Conservation (phyloP, 23 tunicate species). For the Clavelina lepadiformis region DNA sequence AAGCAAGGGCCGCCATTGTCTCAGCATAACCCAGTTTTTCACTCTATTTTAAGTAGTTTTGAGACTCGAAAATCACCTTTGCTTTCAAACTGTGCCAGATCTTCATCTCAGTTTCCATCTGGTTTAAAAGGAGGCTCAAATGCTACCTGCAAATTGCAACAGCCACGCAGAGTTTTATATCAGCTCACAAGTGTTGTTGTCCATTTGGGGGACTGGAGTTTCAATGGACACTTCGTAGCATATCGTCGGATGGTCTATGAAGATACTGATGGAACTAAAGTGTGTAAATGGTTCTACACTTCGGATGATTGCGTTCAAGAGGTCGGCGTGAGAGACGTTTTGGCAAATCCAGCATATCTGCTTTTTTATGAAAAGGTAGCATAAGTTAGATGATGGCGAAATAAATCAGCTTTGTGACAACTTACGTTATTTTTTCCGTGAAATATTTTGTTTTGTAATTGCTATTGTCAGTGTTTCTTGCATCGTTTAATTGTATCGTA, state of each 20-base stretch:
- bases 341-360: slow-evolving; percentile 65
- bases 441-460: no score
- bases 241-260: slow-evolving; percentile 23
- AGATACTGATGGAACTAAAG: slow-evolving; percentile 7
- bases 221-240: slow-evolving; percentile 71
- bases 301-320: slow-evolving; percentile 56
- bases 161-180: slow-evolving; percentile 7
- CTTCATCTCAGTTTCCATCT: neutral
- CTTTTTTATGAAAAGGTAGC: slow-evolving; percentile 66
- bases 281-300: slow-evolving; percentile 55
- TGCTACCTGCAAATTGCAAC: neutral
- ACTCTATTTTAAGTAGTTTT: no score
- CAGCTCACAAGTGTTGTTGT: slow-evolving; percentile 61
- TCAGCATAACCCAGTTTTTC: slow-evolving; percentile 3
- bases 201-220: slow-evolving; percentile 62
- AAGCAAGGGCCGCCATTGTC: neutral
- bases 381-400: neutral
- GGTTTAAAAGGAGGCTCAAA: neutral
- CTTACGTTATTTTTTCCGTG: no score
- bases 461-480: no score
- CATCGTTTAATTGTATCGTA: no score
- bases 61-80: neutral
- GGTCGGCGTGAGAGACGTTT: slow-evolving; percentile 41
- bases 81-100: neutral
- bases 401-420: neutral